Base-by-base conservation (phyloP, 2,888 invertebrate species). In the Amiota communis region DNA sequence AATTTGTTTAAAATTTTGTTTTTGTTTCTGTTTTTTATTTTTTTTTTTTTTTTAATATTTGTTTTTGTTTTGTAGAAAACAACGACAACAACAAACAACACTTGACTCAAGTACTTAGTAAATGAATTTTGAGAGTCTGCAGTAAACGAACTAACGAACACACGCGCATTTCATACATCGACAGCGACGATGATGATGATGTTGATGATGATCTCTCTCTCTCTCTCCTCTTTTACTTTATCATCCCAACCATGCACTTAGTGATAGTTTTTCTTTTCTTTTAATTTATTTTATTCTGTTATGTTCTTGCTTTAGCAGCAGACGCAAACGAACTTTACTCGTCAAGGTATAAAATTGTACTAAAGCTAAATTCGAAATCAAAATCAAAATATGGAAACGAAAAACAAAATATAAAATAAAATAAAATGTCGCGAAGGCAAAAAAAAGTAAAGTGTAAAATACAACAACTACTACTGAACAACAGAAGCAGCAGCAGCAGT, bases 351-450 rank as follows among this genome's bases (percentile, higher is more conserved):
- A 77, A 83, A 85, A 86, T 83, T 59, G 84, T 84, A 86, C 86
- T 86, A 81, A 86, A 80, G 81, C 83, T 84, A 83, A 84, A 85
- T 36, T 85, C 78, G 80, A 81, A 84, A 81, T 85, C 84, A 84
- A 85, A 83, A 82, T 79, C 78, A 84, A 71, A 59, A 85, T 75
- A 79, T 82, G 84, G 79, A 80, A 84, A 75, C 84, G 79, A 77
- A 15, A 4, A 51, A 51, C 0, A n/a, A n/a, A n/a, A n/a, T n/a
- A 51, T n/a, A 51, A 12, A 51, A 51, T 76, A 83, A 77, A 71
- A 79, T 78, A 80, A 79, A 80, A 74, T 74, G 74, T 72, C 69
- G 71, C 78, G 46, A 64, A 64, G n/a, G 65, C 48, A 64, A 15
- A 53, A 12, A n/a, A 53, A 53, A 53, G 23, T 23, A 61, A 61